phyloP scores from a whole-genome alignment of 2,888 invertebrate genomes.

The Calliphora vomitoria region DNA sequence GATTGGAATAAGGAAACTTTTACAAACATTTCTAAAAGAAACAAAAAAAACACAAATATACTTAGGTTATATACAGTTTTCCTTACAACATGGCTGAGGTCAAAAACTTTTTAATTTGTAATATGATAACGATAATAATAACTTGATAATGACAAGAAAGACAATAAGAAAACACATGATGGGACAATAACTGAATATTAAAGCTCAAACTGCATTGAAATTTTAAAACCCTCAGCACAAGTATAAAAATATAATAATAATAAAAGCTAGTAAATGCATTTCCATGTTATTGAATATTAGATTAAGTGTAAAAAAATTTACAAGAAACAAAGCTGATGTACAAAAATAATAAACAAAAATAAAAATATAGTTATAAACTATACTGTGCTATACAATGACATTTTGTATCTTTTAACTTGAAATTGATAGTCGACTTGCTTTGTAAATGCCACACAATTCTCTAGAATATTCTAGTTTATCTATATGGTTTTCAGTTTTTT shows the following conservation, averaged over 20 bases:
- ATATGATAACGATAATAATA: constrained; percentile 40
- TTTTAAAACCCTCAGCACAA: background rate
- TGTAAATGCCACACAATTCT: background rate
- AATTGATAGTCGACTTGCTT: background rate
- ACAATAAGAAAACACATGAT: background rate
- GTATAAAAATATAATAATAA: too few species aligned
- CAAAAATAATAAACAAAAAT: background rate
- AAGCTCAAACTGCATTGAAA: background rate
- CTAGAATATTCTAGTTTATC: background rate
- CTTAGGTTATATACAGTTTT: background rate
- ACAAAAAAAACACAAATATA: too few species aligned
- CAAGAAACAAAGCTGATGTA: background rate
- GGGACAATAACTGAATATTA: background rate
- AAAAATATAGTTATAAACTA: background rate
- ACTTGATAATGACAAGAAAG: constrained; percentile 11
- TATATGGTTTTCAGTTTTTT: background rate
- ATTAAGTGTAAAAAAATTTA: background rate
- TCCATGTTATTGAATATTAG: background rate
- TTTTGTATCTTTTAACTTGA: constrained; percentile 1
- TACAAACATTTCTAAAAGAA: too few species aligned
- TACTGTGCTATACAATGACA: too few species aligned
- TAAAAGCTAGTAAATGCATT: background rate
- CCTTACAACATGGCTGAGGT: constrained; percentile 18
- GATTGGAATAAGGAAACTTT: too few species aligned
- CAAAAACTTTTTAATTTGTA: constrained; percentile 61